Conservation (phyloP, 2,113 vertebrate genomes). For the Oreochromis aureus region DNA sequence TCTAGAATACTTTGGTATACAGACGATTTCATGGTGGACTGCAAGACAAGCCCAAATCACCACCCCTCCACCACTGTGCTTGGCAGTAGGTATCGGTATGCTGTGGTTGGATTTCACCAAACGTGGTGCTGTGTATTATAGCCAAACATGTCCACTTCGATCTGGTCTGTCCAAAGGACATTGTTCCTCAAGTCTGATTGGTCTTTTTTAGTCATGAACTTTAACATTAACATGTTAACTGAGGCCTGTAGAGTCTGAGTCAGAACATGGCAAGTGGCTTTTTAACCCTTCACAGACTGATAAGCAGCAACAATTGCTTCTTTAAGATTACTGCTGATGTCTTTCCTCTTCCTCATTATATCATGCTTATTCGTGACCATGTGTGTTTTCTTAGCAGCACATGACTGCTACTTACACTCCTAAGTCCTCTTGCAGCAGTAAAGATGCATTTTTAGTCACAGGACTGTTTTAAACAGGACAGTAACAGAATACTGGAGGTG, state of each 20-base stretch:
- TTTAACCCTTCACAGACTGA: not conserved
- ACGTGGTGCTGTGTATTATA: not conserved
- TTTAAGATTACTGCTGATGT: not conserved
- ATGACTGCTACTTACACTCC: not conserved
- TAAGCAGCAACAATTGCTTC: not conserved
- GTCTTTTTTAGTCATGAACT: not conserved
- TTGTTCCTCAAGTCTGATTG: fast-evolving
- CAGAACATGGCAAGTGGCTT: not conserved
- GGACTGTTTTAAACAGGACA: not conserved
- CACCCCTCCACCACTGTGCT: not conserved
- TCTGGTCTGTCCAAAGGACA: not conserved
- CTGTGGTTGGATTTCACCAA: not conserved
- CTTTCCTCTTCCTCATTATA: not conserved
- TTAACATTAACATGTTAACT: not conserved
- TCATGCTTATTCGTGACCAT: not conserved
- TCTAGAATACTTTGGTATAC: not conserved
- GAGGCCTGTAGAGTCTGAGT: not conserved
- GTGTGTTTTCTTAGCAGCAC: not conserved
- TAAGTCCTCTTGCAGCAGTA: not conserved
- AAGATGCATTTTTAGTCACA: fast-evolving
- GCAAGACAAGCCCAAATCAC: not conserved
- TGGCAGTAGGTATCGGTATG: not conserved
- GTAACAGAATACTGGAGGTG: not conserved
- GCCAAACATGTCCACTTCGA: not conserved
- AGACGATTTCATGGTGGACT: not conserved